phyloP scores from a whole-genome alignment of 2,113 vertebrate species.

The Pseudolaguvia tuberculata region DNA sequence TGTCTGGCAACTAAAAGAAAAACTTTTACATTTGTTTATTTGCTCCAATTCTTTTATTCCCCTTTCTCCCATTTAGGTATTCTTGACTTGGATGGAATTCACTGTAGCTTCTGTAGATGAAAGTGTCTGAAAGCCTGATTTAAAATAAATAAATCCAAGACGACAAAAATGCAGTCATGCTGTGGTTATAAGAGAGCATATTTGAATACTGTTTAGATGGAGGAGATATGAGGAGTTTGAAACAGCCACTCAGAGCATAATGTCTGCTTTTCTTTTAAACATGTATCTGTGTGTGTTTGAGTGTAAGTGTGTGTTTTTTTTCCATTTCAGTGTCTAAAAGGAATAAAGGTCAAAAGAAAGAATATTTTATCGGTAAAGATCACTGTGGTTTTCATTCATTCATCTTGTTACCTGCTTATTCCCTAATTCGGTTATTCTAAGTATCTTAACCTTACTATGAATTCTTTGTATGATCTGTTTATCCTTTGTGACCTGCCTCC shows the following conservation, averaged over 20 bases:
- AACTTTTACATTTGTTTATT: constrained; percentile 32
- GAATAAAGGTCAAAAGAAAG: constrained; percentile 2
- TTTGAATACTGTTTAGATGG: not conserved
- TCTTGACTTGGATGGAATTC: constrained; percentile 4
- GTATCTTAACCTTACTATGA: too few relatives aligned
- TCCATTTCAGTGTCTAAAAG: not conserved
- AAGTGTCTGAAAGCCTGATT: constrained; percentile 22
- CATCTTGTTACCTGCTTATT: too few relatives aligned
- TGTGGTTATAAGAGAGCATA: constrained; percentile 6
- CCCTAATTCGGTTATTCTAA: too few relatives aligned
- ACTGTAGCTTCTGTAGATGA: constrained; percentile 1
- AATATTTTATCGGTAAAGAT: constrained; percentile 15
- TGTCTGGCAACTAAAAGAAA: constrained; percentile 19
- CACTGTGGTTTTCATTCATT: constrained; percentile 5
- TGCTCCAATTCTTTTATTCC: not conserved
- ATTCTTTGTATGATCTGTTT: too few relatives aligned
- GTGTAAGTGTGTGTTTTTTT: not conserved
- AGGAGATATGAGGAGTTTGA: constrained; percentile 12
- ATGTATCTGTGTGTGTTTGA: not conserved
- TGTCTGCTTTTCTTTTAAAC: not conserved
- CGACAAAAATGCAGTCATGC: not conserved
- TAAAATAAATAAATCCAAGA: constrained; percentile 54
- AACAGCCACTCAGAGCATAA: constrained; percentile 4
- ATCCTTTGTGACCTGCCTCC: too few relatives aligned
- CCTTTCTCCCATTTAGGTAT: constrained; percentile 2